phyloP scores from a whole-genome alignment of 2,888 invertebrate species.

The Fragum whitleyi region DNA sequence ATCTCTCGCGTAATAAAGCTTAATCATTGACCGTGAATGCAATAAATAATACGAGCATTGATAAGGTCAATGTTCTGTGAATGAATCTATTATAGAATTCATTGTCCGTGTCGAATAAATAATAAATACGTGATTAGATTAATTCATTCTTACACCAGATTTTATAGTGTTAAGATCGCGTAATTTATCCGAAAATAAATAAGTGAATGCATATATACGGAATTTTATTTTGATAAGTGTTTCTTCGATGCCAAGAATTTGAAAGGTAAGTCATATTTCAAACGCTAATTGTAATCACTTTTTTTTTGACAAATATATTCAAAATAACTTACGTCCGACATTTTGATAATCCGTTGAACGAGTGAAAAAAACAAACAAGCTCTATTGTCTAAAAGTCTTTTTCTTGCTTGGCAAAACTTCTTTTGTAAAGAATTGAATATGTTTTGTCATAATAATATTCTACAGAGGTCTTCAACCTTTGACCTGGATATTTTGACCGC shows the following conservation, averaged over 20 bases:
- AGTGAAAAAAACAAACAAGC: background rate
- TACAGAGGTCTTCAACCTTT: background rate
- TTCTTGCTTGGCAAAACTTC: conserved; percentile 1
- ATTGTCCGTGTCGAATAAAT: background rate
- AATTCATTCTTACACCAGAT: conserved; percentile 4
- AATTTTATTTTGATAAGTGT: conserved; percentile 1
- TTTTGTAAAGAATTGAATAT: conserved; percentile 1
- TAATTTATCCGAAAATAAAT: conserved; percentile 1
- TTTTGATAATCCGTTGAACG: conserved; percentile 4
- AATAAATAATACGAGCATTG: conserved; percentile 1
- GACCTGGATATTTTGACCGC: conserved; percentile 4
- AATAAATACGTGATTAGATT: conserved; percentile 1
- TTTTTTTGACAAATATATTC: conserved; percentile 4
- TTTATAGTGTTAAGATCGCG: conserved; percentile 1
- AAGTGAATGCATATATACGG: conserved; percentile 4
- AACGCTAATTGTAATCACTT: conserved; percentile 3
- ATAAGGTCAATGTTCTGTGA: conserved; percentile 4
- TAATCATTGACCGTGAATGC: background rate
- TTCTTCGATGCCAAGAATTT: background rate
- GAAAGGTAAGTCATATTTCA: conserved; percentile 4
- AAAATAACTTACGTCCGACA: conserved; percentile 4
- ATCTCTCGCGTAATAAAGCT: conserved; percentile 14
- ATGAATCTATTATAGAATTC: conserved; percentile 6
- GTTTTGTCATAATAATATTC: background rate
- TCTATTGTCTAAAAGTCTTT: background rate